These are phyloP conservation scores for Enchytraeus crypticus DNA, from an alignment of 2,888 invertebrate genomes.

Conservation along the genomic window DNA sequence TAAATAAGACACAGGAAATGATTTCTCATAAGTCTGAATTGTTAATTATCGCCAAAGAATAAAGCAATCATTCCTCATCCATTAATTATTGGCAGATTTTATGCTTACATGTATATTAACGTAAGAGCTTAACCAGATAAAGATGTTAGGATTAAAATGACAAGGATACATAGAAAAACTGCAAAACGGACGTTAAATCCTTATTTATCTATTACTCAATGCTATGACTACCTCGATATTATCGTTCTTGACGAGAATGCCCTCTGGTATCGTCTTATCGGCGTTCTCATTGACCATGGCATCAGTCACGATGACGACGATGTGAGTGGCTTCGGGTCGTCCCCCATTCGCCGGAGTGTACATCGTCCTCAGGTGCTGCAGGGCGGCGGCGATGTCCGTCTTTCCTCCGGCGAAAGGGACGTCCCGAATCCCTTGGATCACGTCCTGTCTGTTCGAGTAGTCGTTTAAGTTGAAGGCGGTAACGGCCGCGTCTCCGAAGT, in stretches of 20 bases:
- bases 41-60: too few relatives aligned
- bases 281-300: not conserved
- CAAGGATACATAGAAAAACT: too few relatives aligned
- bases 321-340: not conserved
- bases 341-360: not conserved
- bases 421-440: not conserved
- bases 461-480: constrained; percentile 37
- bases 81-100: too few relatives aligned
- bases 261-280: not conserved
- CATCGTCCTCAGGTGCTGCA: not conserved
- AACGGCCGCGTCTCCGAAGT: constrained; percentile 22
- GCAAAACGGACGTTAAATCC: too few relatives aligned
- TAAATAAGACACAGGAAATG: too few relatives aligned
- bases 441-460: constrained; percentile 26
- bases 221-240: too few relatives aligned
- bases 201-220: too few relatives aligned
- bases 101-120: too few relatives aligned
- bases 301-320: not conserved
- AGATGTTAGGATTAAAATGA: too few relatives aligned
- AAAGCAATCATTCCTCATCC: too few relatives aligned
- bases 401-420: not conserved
- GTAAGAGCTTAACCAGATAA: too few relatives aligned
- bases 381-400: not conserved
- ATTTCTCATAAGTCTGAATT: too few relatives aligned
- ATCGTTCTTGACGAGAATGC: not conserved